A percentile compares a stretch with the other conserved stretches of the same genome.
phyloP scores from a whole-genome alignment of 1,140 invertebrate genomes.

The Papilio dardanus region DNA sequence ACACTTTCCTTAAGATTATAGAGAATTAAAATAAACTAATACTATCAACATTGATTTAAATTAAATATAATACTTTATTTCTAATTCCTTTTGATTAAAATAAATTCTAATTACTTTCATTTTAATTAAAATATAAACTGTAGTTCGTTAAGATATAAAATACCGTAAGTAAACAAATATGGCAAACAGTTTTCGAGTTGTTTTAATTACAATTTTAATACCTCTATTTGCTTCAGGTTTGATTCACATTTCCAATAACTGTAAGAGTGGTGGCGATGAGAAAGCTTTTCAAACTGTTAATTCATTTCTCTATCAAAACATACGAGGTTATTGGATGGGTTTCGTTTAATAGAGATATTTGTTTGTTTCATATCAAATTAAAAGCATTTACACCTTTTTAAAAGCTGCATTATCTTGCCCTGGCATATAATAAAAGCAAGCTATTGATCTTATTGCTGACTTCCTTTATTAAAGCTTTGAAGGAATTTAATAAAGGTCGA shows the following conservation, averaged over 20 bases:
- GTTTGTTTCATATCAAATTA: background rate
- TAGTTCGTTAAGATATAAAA: background rate
- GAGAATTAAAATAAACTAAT: background rate
- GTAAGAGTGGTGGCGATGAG: background rate
- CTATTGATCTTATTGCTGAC: background rate
- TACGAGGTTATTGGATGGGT: background rate
- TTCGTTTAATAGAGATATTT: background rate
- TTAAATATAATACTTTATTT: background rate
- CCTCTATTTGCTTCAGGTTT: background rate
- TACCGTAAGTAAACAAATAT: background rate
- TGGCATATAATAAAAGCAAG: background rate
- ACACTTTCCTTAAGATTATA: no score
- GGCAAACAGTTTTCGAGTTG: background rate
- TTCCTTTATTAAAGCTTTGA: background rate
- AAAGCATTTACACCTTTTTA: no score
- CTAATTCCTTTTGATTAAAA: background rate
- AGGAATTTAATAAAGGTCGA: conserved; percentile 11
- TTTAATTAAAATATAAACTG: background rate
- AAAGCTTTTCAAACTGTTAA: background rate
- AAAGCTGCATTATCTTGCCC: no score
- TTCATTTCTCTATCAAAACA: background rate
- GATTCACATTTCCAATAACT: background rate
- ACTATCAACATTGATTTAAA: background rate
- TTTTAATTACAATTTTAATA: background rate
- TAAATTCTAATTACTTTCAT: background rate